A percentile compares a stretch with the other conserved stretches of the same genome.
Evolutionary conservation across 2,888 invertebrate genomes (phyloP).

Genomic region (Lapara coniferarum): DNA sequence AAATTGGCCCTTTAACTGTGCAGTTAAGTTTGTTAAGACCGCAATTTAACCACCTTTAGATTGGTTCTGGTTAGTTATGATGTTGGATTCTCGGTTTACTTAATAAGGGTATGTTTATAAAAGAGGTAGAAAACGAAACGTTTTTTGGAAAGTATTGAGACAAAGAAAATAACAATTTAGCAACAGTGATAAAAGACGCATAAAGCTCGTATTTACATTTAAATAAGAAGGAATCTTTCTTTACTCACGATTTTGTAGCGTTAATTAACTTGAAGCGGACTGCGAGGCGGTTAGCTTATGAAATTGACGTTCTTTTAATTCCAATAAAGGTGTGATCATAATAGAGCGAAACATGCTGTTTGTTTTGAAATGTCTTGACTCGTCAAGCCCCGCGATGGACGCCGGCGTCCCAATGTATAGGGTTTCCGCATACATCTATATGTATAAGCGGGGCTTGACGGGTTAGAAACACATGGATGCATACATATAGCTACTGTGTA

Average conservation of each 20-base stretch:
- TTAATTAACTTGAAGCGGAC: background rate
- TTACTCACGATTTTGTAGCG: background rate
- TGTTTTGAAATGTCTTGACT: background rate
- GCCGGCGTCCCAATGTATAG: too few relatives aligned
- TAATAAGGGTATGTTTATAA: background rate
- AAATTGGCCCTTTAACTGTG: slow-evolving; percentile 29
- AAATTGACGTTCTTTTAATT: background rate
- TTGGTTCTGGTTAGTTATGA: slow-evolving; percentile 9
- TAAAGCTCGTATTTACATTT: background rate
- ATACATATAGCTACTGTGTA: too few relatives aligned
- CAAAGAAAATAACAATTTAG: too few relatives aligned
- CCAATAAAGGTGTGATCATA: background rate
- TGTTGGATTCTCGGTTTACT: background rate
- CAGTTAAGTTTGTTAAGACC: slow-evolving; percentile 21
- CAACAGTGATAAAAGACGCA: background rate
- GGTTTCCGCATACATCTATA: too few relatives aligned
- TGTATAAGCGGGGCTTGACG: too few relatives aligned
- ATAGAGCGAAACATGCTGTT: background rate
- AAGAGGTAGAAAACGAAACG: background rate
- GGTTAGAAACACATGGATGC: too few relatives aligned
- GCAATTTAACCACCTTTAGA: slow-evolving; percentile 20
- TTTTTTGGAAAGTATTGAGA: background rate
- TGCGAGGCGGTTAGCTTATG: background rate
- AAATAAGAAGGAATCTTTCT: background rate
- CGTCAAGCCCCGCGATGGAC: too few relatives aligned